Percentiles rank a stretch among this genome's conserved stretches.
These are phyloP conservation scores for Rhingia rostrata DNA, from an alignment of 2,888 invertebrate genomes.

Conservation along the genomic window DNA sequence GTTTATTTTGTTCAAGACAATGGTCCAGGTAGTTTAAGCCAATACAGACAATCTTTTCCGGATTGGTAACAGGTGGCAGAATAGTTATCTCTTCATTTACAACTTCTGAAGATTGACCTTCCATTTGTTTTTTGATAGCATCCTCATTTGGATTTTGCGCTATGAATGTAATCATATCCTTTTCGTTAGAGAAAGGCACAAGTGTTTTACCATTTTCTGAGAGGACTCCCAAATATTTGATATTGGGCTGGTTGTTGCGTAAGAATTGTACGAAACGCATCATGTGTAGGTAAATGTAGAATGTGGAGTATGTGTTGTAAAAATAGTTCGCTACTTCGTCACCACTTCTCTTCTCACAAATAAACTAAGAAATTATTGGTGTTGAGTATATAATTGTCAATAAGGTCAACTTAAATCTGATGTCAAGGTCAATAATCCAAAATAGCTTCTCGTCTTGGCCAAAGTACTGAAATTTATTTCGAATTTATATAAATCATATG, in stretches of 20 bases:
- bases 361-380: no score
- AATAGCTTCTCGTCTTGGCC: no score
- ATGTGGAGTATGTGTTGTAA: no score
- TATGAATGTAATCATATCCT: constrained; percentile 84
- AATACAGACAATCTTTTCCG: constrained; percentile 93
- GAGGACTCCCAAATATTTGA: constrained; percentile 86
- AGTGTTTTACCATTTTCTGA: constrained; percentile 87
- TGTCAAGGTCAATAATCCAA: no score
- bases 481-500: no score
- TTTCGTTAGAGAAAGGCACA: constrained; percentile 84
- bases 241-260: constrained; percentile 81
- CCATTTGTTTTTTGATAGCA: constrained; percentile 78
- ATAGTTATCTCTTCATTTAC: constrained; percentile 77
- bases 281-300: not conserved
- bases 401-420: no score
- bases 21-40: constrained; percentile 94
- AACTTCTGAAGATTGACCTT: constrained; percentile 65
- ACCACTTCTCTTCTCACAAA: no score
- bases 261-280: constrained; percentile 90
- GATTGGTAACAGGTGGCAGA: constrained; percentile 89
- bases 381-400: no score
- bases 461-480: no score
- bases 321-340: no score
- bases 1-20: constrained; percentile 91
- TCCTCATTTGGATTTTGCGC: constrained; percentile 79